These are phyloP conservation scores for Macquaria australasica DNA, from an alignment of 2,113 vertebrate species.

Conservation along the genomic window DNA sequence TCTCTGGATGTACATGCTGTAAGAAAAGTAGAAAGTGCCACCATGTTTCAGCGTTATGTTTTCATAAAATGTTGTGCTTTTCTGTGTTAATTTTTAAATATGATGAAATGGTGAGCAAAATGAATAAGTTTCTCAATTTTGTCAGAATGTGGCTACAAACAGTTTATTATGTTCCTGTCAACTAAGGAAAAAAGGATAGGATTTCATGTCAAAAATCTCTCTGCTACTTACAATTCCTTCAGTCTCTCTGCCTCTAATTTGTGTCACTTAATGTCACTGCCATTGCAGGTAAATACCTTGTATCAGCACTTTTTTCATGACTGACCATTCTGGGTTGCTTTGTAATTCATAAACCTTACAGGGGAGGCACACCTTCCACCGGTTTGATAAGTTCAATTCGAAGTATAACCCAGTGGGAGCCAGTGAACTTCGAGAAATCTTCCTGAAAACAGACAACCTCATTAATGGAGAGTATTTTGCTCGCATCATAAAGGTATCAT, in stretches of 20 bases:
- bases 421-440: conserved; percentile 96
- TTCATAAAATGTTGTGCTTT: background rate
- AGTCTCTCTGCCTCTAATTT: background rate
- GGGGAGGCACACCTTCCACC: conserved; percentile 98
- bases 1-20: conserved; percentile 97
- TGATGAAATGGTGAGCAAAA: background rate
- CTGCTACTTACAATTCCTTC: background rate
- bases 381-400: conserved; percentile 98
- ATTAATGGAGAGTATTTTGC: conserved; percentile 96
- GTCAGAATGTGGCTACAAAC: background rate
- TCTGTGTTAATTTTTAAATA: background rate
- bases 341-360: conserved; percentile 63
- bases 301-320: background rate
- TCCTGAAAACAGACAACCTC: conserved; percentile 97
- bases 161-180: background rate
- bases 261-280: background rate
- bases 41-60: background rate
- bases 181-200: background rate
- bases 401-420: conserved; percentile 99
- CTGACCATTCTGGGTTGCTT: background rate
- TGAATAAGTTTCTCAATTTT: background rate
- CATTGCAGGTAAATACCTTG: background rate
- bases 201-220: background rate
- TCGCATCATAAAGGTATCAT: conserved; percentile 93
- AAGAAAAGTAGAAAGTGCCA: conserved; percentile 52